phyloP scores from a whole-genome alignment of 1,140 invertebrate genomes.

The Scylla paramamosain region DNA sequence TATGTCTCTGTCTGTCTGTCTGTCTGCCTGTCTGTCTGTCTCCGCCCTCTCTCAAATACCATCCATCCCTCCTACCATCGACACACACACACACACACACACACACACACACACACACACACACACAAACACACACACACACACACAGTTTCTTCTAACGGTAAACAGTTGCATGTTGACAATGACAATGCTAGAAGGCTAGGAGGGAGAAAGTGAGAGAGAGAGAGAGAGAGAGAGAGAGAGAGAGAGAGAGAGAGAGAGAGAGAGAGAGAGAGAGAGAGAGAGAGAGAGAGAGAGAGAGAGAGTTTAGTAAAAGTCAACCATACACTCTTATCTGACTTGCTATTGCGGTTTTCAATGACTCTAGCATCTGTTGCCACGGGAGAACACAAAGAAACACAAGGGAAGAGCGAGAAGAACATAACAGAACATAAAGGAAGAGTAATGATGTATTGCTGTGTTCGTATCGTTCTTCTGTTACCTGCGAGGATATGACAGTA shows the following conservation, averaged over 20 bases:
- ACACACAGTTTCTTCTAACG: not conserved
- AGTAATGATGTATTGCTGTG: too few species aligned
- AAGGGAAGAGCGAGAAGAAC: too few species aligned
- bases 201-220: not conserved
- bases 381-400: too few species aligned
- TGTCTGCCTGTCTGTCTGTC: too few species aligned
- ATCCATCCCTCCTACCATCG: not conserved
- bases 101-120: not conserved
- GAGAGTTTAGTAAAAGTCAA: too few species aligned
- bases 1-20: not conserved
- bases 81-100: not conserved
- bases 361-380: too few species aligned
- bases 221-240: constrained; percentile 36
- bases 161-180: not conserved
- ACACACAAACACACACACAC: not conserved
- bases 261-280: not conserved
- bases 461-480: too few species aligned
- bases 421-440: too few species aligned
- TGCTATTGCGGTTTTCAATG: too few species aligned
- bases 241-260: not conserved
- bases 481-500: too few species aligned
- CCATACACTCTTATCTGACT: not conserved
- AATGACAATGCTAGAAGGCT: not conserved
- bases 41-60: too few species aligned
- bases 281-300: too few species aligned